Conservation (phyloP, 2,888 invertebrate genomes). For the Athalia rosae region DNA sequence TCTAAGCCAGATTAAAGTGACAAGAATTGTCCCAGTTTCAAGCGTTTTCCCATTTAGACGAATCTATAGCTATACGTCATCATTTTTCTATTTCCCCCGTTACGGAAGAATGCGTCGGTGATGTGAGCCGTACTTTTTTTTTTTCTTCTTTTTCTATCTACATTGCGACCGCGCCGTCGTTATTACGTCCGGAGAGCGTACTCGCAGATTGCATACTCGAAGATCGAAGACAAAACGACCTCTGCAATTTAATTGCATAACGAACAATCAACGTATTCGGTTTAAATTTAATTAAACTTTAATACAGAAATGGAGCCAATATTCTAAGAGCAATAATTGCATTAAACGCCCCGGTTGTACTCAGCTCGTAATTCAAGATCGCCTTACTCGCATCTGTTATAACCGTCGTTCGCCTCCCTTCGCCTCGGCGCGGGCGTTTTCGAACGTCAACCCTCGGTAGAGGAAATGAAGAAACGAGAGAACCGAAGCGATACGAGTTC, state of each 20-base stretch:
- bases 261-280: not conserved
- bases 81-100: no score
- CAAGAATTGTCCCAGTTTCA: constrained; percentile 20
- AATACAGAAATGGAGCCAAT: constrained; percentile 55
- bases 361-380: constrained; percentile 65
- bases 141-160: not conserved
- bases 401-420: constrained; percentile 34
- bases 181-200: not conserved
- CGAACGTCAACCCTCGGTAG: no score
- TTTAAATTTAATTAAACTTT: constrained; percentile 59
- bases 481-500: no score
- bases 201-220: no score
- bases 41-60: no score
- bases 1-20: constrained; percentile 29
- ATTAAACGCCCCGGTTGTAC: constrained; percentile 53
- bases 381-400: constrained; percentile 66
- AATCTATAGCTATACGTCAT: no score
- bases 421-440: not conserved
- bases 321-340: constrained; percentile 50
- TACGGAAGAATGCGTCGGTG: no score
- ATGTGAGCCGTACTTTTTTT: not conserved
- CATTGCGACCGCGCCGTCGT: constrained; percentile 2
- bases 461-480: no score
- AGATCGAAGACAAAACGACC: no score
- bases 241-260: not conserved